Conservation (phyloP, 2,113 vertebrate genomes). For the Nematolebias whitei region DNA sequence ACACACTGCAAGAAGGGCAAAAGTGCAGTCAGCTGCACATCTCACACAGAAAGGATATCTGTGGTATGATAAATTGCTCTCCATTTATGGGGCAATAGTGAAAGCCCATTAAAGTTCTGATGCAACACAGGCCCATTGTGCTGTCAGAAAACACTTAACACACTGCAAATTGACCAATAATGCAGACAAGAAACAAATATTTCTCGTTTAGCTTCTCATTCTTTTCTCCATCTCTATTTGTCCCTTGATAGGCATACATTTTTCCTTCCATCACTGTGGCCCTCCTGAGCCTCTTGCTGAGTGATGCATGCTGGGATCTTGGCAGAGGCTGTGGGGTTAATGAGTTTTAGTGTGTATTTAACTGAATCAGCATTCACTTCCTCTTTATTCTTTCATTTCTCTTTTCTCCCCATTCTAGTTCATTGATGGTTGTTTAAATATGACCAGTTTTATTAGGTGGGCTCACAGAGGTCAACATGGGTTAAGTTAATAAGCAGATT, state of each 20-base stretch:
- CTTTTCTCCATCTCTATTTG: conserved; percentile 22
- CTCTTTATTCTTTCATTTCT: conserved; percentile 54
- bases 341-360: conserved; percentile 93
- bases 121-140: conserved; percentile 37
- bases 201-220: conserved; percentile 30
- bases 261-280: conserved; percentile 53
- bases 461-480: conserved; percentile 38
- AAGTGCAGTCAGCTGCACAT: conserved; percentile 19
- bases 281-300: conserved; percentile 53
- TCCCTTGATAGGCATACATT: conserved; percentile 55
- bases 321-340: conserved; percentile 84
- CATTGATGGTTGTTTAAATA: conserved; percentile 77
- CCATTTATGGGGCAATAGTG: conserved; percentile 52
- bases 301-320: conserved; percentile 75
- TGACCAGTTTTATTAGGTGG: conserved; percentile 60
- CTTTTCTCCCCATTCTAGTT: conserved; percentile 66
- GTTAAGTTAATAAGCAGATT: conserved; percentile 69
- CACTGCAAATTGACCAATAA: conserved; percentile 51
- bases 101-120: conserved; percentile 64
- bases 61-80: conserved; percentile 59
- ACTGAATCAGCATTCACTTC: conserved; percentile 66
- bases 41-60: conserved; percentile 2
- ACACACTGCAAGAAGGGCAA: conserved; percentile 9
- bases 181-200: conserved; percentile 61
- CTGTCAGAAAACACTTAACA: conserved; percentile 67